These are phyloP conservation scores for Callospermophilus lateralis DNA, from an alignment of 2,113 vertebrate species.

Conservation along the genomic window DNA sequence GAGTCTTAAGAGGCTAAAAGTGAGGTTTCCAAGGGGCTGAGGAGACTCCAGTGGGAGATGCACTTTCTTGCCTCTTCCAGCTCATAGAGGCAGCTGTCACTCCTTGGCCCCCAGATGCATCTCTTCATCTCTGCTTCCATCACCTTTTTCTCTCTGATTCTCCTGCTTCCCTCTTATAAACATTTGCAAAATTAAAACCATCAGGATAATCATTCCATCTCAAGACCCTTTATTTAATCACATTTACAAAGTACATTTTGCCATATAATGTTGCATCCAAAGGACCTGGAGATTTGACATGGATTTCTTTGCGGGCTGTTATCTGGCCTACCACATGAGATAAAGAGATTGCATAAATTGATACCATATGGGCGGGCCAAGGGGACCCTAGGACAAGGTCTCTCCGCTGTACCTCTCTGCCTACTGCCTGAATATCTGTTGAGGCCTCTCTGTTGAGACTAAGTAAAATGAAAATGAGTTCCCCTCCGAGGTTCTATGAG, in stretches of 20 bases:
- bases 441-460: not conserved
- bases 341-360: not conserved
- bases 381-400: not conserved
- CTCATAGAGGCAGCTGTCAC: not conserved
- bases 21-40: not conserved
- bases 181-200: not conserved
- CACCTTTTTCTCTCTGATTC: not conserved
- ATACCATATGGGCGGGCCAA: not conserved
- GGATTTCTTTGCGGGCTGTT: not conserved
- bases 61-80: not conserved
- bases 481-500: not conserved
- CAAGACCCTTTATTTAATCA: not conserved
- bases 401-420: not conserved
- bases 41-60: not conserved
- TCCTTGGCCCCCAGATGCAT: not conserved
- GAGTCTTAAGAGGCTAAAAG: not conserved
- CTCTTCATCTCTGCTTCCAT: not conserved
- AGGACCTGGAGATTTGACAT: not conserved
- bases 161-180: not conserved
- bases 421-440: not conserved
- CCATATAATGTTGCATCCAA: not conserved
- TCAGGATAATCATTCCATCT: not conserved
- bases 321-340: not conserved
- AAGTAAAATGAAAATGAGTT: not conserved
- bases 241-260: not conserved